These are phyloP conservation scores for Opisthograptis luteolata DNA, from an alignment of 2,888 invertebrate species.

Conservation along the genomic window DNA sequence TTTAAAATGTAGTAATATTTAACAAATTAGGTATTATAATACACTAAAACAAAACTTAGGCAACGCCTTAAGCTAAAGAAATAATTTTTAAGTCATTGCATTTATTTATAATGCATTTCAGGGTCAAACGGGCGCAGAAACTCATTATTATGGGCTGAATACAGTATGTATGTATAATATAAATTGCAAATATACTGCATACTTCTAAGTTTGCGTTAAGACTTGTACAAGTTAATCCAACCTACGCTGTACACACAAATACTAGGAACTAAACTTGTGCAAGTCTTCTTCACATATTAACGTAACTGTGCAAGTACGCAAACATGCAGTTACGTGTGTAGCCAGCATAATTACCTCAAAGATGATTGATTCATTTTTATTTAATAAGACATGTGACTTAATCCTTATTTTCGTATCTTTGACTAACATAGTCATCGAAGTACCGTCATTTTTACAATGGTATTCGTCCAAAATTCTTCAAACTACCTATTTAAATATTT, in stretches of 20 bases:
- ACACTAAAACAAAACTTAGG: slow-evolving; percentile 3
- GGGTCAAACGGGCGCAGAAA: slow-evolving; percentile 8
- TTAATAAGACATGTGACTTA: slow-evolving; percentile 2
- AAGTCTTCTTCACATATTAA: no score
- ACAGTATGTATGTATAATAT: no score
- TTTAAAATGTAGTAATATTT: slow-evolving; percentile 14
- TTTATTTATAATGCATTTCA: slow-evolving; percentile 2
- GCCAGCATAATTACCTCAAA: no score
- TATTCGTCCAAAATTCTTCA: slow-evolving; percentile 1
- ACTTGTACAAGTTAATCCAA: no score
- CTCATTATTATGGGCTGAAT: slow-evolving; percentile 19
- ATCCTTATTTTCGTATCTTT: not conserved
- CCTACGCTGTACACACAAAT: no score
- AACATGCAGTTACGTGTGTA: no score
- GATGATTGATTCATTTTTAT: slow-evolving; percentile 4
- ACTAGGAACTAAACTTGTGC: no score
- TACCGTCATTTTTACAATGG: not conserved
- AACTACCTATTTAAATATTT: not conserved
- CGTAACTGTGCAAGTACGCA: no score
- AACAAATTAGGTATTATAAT: slow-evolving; percentile 1
- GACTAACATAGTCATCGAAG: not conserved
- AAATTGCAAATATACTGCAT: no score
- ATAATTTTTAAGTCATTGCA: slow-evolving; percentile 4
- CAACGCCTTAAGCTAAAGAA: slow-evolving; percentile 16
- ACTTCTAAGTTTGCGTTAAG: no score